These are phyloP conservation scores for Microcaecilia unicolor DNA, from an alignment of 2,797 vertebrate species.

Conservation along the genomic window DNA sequence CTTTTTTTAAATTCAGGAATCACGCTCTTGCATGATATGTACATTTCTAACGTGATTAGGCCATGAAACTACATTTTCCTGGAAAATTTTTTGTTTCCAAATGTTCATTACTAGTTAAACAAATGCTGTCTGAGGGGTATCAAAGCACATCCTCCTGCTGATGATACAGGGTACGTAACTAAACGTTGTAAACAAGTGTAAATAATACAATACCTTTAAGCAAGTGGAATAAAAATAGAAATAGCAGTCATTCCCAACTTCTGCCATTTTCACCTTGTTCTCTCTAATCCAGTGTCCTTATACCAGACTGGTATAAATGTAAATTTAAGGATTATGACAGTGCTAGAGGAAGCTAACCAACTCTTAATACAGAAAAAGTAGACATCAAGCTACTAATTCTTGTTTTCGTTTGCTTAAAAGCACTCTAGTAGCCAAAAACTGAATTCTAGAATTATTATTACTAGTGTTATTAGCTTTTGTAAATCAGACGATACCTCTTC, in stretches of 20 bases:
- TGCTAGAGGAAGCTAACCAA: slow-evolving; percentile 2
- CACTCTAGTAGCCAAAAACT: slow-evolving; percentile 21
- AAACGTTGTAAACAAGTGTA: slow-evolving; percentile 15
- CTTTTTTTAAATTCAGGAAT: too few relatives aligned
- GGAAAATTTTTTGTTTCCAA: neutral
- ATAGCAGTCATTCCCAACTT: slow-evolving; percentile 31
- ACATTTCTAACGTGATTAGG: too few relatives aligned
- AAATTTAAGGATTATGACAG: slow-evolving; percentile 29
- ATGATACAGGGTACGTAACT: too few relatives aligned
- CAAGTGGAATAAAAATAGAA: slow-evolving; percentile 34
- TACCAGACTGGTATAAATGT: slow-evolving; percentile 8
- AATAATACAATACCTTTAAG: slow-evolving; percentile 40
- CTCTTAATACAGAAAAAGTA: slow-evolving; percentile 20
- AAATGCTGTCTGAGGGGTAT: too few relatives aligned
- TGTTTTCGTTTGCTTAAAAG: slow-evolving; percentile 24
- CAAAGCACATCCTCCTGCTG: too few relatives aligned
- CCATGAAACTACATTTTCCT: neutral
- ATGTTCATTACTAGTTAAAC: too few relatives aligned
- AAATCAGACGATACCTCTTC: slow-evolving; percentile 45
- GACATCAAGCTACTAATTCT: slow-evolving; percentile 29
- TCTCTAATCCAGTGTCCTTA: slow-evolving; percentile 25
- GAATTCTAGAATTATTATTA: slow-evolving; percentile 38
- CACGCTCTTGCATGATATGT: too few relatives aligned
- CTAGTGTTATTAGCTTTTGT: slow-evolving; percentile 15
- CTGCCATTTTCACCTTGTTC: slow-evolving; percentile 34